Conservation (phyloP, 1,140 invertebrate species). For the Cherax quadricarinatus region DNA sequence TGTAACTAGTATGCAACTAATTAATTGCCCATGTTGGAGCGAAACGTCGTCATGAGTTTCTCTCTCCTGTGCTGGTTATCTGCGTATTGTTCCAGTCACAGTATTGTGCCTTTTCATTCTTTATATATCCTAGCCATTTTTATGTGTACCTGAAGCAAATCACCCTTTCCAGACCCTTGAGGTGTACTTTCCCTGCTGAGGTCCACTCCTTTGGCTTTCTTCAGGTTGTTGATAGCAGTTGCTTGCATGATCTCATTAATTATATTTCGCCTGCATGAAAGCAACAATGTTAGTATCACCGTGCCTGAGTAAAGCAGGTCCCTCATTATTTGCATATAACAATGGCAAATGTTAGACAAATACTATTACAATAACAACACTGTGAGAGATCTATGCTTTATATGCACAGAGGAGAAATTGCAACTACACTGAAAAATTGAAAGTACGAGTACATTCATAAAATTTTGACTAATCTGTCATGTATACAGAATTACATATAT, state of each 20-base stretch:
- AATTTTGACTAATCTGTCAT: background rate
- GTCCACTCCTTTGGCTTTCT: constrained; percentile 88
- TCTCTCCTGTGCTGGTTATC: too few relatives aligned
- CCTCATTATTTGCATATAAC: background rate
- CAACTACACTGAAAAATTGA: background rate
- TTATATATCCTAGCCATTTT: too few relatives aligned
- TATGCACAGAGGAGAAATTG: background rate
- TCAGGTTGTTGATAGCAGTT: constrained; percentile 92
- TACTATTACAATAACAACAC: background rate
- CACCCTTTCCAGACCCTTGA: constrained; percentile 77
- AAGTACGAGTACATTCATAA: background rate
- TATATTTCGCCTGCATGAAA: constrained; percentile 84
- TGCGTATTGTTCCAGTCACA: too few relatives aligned
- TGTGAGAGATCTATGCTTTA: background rate
- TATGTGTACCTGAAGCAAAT: constrained; percentile 77
- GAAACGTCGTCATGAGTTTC: too few relatives aligned
- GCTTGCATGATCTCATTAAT: constrained; percentile 95
- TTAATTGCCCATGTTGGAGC: too few relatives aligned
- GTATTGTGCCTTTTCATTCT: too few relatives aligned
- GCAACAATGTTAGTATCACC: background rate
- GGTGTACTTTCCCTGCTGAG: constrained; percentile 80
- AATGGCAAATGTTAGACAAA: background rate
- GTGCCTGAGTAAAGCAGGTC: background rate
- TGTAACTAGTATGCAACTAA: too few relatives aligned
- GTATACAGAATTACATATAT: background rate